These are phyloP conservation scores for Heterochromis multidens DNA, from an alignment of 2,113 vertebrate species.

Conservation along the genomic window DNA sequence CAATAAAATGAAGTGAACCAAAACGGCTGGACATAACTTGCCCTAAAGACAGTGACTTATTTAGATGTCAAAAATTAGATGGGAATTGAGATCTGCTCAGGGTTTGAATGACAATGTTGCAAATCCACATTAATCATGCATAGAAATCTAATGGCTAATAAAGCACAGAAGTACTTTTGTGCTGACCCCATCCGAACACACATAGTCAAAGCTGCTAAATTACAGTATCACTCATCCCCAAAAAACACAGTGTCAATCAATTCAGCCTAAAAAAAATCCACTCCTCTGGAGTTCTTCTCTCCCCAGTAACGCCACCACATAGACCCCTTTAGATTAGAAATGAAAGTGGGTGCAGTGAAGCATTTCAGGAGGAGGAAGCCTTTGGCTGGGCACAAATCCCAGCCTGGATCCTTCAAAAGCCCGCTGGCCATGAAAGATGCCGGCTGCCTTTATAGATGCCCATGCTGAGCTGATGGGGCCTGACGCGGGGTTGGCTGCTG, in stretches of 20 bases:
- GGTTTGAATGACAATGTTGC: constrained; percentile 4
- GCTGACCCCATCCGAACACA: constrained; percentile 16
- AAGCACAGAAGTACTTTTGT: not conserved
- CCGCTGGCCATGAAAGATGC: constrained; percentile 59
- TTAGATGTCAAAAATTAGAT: constrained; percentile 34
- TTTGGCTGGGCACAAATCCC: constrained; percentile 64
- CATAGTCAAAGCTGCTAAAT: constrained; percentile 19
- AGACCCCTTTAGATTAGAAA: constrained; percentile 52
- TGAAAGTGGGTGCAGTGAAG: constrained; percentile 62
- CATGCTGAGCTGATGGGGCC: constrained; percentile 60
- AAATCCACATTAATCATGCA: not conserved
- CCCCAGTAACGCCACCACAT: constrained; percentile 11
- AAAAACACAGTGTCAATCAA: constrained; percentile 33
- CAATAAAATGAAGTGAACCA: constrained; percentile 24
- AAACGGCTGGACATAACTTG: not conserved
- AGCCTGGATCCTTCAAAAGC: constrained; percentile 56
- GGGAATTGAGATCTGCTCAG: not conserved
- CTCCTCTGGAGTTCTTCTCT: constrained; percentile 22
- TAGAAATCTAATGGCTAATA: not conserved
- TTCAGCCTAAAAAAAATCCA: constrained; percentile 23
- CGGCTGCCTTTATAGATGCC: constrained; percentile 64
- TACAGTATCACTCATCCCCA: constrained; percentile 23
- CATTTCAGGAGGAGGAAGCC: constrained; percentile 54
- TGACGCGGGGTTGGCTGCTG: constrained; percentile 60
- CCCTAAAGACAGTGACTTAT: constrained; percentile 2